A percentile compares a stretch with the other conserved stretches of the same genome.
Evolutionary conservation across 1,140 invertebrate genomes (phyloP).

Genomic region (Drosophila subpulchrella): DNA sequence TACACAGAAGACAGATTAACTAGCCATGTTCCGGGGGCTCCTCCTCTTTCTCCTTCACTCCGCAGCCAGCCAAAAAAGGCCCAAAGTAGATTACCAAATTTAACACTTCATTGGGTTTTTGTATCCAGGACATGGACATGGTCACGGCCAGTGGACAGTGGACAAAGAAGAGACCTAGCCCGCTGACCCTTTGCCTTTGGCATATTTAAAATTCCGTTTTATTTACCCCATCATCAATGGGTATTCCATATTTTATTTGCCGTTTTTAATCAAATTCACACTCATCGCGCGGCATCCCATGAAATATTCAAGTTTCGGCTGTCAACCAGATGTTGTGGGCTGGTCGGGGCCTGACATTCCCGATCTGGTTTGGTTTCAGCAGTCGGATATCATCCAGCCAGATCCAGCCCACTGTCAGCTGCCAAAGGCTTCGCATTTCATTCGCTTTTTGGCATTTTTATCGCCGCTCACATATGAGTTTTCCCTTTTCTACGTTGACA

Average conservation of each 20-base stretch:
- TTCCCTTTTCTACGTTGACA: slow-evolving; percentile 66
- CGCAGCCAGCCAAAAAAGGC: slow-evolving; percentile 7
- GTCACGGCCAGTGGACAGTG: slow-evolving; percentile 7
- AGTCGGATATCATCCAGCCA: slow-evolving; percentile 19
- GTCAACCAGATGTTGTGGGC: slow-evolving; percentile 55
- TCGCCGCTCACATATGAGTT: slow-evolving; percentile 57
- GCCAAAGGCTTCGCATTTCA: slow-evolving; percentile 47
- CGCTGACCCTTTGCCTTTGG: slow-evolving; percentile 29
- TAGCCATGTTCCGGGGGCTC: slow-evolving; percentile 29
- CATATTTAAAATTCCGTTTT: slow-evolving; percentile 62
- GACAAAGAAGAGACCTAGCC: background rate
- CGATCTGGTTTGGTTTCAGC: slow-evolving; percentile 20
- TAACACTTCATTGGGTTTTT: slow-evolving; percentile 71
- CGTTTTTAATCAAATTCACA: slow-evolving; percentile 61
- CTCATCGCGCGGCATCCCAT: slow-evolving; percentile 46
- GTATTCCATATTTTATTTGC: slow-evolving; percentile 57
- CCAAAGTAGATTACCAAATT: slow-evolving; percentile 74
- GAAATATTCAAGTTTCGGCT: slow-evolving; percentile 65
- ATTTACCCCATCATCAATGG: slow-evolving; percentile 19
- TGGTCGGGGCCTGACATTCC: slow-evolving; percentile 24
- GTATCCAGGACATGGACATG: slow-evolving; percentile 38
- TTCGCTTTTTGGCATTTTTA: slow-evolving; percentile 56
- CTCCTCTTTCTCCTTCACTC: background rate
- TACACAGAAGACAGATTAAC: slow-evolving; percentile 65
- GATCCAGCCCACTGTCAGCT: slow-evolving; percentile 59